Base-by-base conservation (phyloP, 2,888 invertebrate genomes). In the Drosophila lutescens region DNA sequence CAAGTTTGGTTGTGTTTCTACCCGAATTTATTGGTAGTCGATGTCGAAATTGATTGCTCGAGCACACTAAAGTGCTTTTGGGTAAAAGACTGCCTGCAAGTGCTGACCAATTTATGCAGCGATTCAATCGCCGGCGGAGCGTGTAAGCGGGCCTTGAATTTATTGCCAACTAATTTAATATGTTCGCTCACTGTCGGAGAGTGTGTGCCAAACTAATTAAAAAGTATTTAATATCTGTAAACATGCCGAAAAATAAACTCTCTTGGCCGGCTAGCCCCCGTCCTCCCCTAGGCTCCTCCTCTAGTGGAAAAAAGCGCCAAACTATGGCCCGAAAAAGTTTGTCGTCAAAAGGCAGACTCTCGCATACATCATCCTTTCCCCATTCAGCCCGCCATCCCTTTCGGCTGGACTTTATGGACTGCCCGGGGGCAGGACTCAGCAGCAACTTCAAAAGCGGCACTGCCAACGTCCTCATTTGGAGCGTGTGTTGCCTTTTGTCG, bases 161-260 rank as follows among this genome's bases (percentile, higher is more conserved):
- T 71, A 72, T 63, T 62, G 59, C 43, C 67, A 43, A 53, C 60
- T 74, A 76, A 86, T 80, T 79, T 76, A 77, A 84, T 77, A 76
- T 71, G 75, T 84, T 69, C 55, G 53, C 62, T 74, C 38, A 63
- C 59, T 74, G 82, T 66, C 59, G 41, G 54, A n/a, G 34, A 70
- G 68, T 78, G 86, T 75, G 70, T 87, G 86, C 76, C 69, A 85
- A 87, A 85, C 84, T 85, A 85, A 87, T 85, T 85, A 85, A 80
- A 87, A 85, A 87, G 75, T 85, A 79, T 87, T 85, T 87, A 85
- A 85, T 85, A 87, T 83, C 72, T 77, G 88, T 77, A 87, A 87
- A 87, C 88, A 87, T 78, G 79, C 53, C 73, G 69, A 67, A 73
- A 73, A 84, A 82, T 73, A 78, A 74, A 82, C 73, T 79, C 58